Base-by-base conservation (phyloP, 2,888 invertebrate species). In the Synanthedon formicaeformis region DNA sequence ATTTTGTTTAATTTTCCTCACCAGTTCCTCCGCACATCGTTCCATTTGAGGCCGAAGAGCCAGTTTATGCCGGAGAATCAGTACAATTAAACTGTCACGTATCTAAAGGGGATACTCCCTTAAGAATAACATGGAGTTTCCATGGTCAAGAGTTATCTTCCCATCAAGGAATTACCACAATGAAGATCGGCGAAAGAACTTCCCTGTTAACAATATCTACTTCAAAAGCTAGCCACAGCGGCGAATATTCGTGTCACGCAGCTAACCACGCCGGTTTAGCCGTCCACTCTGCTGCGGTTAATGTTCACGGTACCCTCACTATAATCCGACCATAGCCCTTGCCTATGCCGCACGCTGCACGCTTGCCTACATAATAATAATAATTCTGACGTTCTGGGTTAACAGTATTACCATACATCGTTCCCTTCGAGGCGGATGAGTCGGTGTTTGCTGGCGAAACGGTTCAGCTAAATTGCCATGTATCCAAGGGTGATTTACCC, bases 61-160 rank as follows among this genome's bases (percentile, higher is more conserved):
- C 90, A 57, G 85, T 91, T 54, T 89, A 89, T 75, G 90, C 91
- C 60, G 92, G 92, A 53, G 91, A 92, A 69, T 89, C 90, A 62
- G 88, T 90, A 58, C 90, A 90, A 60, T 85, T 92, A 63, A 82
- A 74, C 57, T 92, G 92, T 80, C 88, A 90, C 60, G 88, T 91
- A 58, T 88, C 89, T 50, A 91, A 91, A 75, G 92, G 93, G 53
- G 93, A 94, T 70, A 76, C 88, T 58, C 94, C 94, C 51, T 88
- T 96, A 56, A 89, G 89, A 60, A 91, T 96, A 55, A 89, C 88
- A 52, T 96, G 95, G 95, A 90, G 89, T 66, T 92, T 93, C 74
- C 92, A 94, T 75, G 87, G 90, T 61, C 76, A 85, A 74, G 88
- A 88, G 57, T 75, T 87, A 53, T 85, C 88, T 66, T 85, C 87